Percentiles rank a stretch among this genome's conserved stretches.
Conservation (phyloP, 2,888 invertebrate species). For the Craniophora ligustri region DNA sequence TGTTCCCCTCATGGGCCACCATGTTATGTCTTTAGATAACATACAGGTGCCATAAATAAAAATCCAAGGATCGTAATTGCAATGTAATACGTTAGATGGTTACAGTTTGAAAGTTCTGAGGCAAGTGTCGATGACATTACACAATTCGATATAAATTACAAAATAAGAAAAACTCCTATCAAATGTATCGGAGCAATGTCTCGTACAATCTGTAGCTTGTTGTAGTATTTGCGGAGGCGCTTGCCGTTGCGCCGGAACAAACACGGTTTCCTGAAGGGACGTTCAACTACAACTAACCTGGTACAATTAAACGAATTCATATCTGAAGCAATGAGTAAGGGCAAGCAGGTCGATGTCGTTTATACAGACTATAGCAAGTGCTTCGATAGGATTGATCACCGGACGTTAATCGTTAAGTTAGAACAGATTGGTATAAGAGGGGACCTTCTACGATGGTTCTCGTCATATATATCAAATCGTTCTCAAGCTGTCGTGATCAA, state of each 20-base stretch:
- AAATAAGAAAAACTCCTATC: too few species aligned
- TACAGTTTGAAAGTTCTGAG: too few species aligned
- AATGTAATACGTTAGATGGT: too few species aligned
- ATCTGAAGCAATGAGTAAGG: not conserved
- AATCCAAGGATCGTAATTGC: too few species aligned
- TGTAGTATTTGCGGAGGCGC: too few species aligned
- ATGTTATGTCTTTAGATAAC: too few species aligned
- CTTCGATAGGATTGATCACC: not conserved
- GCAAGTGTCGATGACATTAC: too few species aligned
- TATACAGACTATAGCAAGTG: not conserved
- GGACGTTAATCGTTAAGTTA: not conserved
- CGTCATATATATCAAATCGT: not conserved
- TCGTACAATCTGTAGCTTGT: too few species aligned
- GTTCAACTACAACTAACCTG: not conserved
- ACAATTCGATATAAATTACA: too few species aligned
- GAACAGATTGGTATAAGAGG: not conserved
- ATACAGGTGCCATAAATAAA: too few species aligned
- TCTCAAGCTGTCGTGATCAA: not conserved
- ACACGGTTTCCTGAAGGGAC: not conserved
- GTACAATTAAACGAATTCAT: not conserved
- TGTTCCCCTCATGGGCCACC: not conserved
- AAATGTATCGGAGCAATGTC: too few species aligned
- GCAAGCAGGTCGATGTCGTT: not conserved
- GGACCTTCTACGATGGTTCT: not conserved
- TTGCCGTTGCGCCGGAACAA: too few species aligned